Evolutionary conservation across 37 sponge, comb jelly and placozoan species (phyloP), one percentile per base, ranked within the genome.

Genomic region (Chondrilla cf. caribensis): DNA sequence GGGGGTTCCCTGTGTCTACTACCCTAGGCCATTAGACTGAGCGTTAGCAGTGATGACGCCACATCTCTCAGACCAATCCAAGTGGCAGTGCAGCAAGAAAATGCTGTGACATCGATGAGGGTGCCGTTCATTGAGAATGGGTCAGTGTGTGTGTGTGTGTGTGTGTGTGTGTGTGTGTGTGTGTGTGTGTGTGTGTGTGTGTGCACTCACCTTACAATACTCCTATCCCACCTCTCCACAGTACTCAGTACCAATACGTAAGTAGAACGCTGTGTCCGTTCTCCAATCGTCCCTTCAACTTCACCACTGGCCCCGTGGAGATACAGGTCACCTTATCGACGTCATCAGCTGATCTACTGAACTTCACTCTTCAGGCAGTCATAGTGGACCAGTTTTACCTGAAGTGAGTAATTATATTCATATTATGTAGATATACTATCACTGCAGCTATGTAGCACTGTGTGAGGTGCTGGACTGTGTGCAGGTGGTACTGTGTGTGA

Each of bases 131-230:
- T 17, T 5, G 39, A 70, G 21, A 70, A 70, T 37, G 40, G 80
- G 39, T 51, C 19, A 59, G 6, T 59, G 59, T 41, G 43, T 77
- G 78, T 77, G 57, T 65, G 54, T 66, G 26, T 81, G 68, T 81
- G 51, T 79, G 60, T 58, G 60, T 47, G 51, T 77, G 39, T 77
- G 54, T 77, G 39, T 77, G 78, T 77, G 54, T 33, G 4, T 42
- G 28, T 29, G 2, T n/a, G 36, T 8, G 4, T 38, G 22, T 75
- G 41, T 15, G 29, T 62, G 6, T 28, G 4, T 29, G 64, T 62
- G 51, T 47, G 51, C 51, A 11, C 11, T 6, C 51, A 47, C 11
- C 11, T 11, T 6, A 14, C 6, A 6, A 6, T 47, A 47, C 51
- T 62, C 29, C 64, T 29, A 6, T 29, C 15, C 29, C 15, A 6